Evolutionary conservation across 2,888 invertebrate species (phyloP).

Genomic region (Temnothorax unifasciatus): DNA sequence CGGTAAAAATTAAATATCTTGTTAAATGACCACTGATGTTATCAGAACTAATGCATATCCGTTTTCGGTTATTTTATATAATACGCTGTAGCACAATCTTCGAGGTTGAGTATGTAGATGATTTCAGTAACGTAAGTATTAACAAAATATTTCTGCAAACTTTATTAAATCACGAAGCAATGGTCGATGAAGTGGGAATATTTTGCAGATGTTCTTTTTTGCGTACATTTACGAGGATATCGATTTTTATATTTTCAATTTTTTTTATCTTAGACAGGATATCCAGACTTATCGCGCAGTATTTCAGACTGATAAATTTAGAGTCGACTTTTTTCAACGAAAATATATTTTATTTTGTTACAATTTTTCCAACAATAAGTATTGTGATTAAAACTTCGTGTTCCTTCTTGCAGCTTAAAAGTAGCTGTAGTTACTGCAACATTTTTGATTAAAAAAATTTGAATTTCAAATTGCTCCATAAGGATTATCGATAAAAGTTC

Average conservation of each 20-base stretch:
- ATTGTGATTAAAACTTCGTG: background rate
- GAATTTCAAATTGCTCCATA: constrained; percentile 4
- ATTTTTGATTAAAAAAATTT: background rate
- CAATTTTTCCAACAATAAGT: background rate
- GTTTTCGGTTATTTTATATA: constrained; percentile 12
- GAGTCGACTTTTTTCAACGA: constrained; percentile 6
- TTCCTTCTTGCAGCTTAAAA: background rate
- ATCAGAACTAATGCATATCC: background rate
- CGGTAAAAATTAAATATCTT: constrained; percentile 1
- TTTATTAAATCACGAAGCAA: constrained; percentile 4
- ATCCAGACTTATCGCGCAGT: background rate
- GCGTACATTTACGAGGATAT: background rate
- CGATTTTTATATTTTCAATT: constrained; percentile 2
- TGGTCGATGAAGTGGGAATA: background rate
- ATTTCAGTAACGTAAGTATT: constrained; percentile 10
- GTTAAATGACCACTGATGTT: constrained; percentile 19
- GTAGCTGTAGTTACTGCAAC: background rate
- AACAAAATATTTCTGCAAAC: background rate
- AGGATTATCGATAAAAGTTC: background rate
- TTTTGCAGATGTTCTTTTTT: background rate
- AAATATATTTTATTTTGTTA: background rate
- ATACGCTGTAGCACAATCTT: constrained; percentile 18
- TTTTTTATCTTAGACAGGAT: background rate
- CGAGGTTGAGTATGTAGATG: background rate
- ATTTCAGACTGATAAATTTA: background rate